phyloP scores from a whole-genome alignment of 2,113 vertebrate genomes.

The Planiliza haematocheilus region DNA sequence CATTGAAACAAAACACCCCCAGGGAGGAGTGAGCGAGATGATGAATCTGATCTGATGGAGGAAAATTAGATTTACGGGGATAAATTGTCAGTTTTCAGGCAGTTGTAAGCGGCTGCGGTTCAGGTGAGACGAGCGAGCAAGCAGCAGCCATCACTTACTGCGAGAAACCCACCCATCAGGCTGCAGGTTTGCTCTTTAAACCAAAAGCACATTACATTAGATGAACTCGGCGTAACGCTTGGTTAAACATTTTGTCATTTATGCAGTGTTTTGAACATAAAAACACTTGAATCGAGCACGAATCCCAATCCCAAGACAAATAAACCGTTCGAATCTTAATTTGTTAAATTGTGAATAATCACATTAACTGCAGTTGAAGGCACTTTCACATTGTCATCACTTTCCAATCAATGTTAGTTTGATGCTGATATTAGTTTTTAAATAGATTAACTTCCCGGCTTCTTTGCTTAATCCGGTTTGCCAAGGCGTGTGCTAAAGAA shows the following conservation, averaged over 20 bases:
- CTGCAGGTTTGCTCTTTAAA: too few relatives aligned
- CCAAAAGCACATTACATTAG: not conserved
- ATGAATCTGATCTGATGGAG: conserved; percentile 2
- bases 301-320: not conserved
- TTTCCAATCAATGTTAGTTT: too few relatives aligned
- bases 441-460: not conserved
- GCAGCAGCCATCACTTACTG: too few relatives aligned
- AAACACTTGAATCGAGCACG: not conserved
- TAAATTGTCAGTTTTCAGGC: not conserved
- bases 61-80: not conserved
- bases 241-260: not conserved
- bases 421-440: not conserved
- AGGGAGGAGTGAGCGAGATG: conserved; percentile 6
- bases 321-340: not conserved
- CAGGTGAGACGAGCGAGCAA: not conserved
- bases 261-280: not conserved
- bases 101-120: not conserved
- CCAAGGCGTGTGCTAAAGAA: conserved; percentile 1
- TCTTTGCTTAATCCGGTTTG: conserved; percentile 9
- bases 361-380: not conserved
- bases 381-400: not conserved
- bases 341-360: not conserved
- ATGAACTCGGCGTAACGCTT: not conserved
- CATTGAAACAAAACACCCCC: conserved; percentile 29
- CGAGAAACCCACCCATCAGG: not conserved